Evolutionary conservation across 1,140 invertebrate species (phyloP).

Genomic region (Rhyzopertha dominica): DNA sequence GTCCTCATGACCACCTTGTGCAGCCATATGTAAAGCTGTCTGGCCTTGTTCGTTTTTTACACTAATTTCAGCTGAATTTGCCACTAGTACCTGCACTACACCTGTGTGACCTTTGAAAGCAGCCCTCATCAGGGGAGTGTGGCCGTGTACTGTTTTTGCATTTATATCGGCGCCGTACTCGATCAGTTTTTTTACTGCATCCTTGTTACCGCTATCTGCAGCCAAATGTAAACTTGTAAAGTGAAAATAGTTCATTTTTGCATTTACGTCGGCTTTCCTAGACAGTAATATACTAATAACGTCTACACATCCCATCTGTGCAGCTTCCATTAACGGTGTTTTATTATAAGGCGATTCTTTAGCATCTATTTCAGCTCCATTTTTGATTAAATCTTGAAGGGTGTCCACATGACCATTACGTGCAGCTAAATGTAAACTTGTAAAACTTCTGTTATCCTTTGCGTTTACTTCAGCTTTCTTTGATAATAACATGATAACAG

Average conservation of each 20-base stretch:
- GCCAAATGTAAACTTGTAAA: conserved; percentile 46
- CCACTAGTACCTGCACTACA: conserved; percentile 34
- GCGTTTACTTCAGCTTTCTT: conserved; percentile 13
- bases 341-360: conserved; percentile 11
- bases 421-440: conserved; percentile 28
- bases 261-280: conserved; percentile 19
- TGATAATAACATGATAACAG: conserved; percentile 10
- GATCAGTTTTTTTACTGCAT: conserved; percentile 19
- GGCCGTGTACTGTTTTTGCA: conserved; percentile 16
- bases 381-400: conserved; percentile 20
- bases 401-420: conserved; percentile 20
- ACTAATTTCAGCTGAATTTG: conserved; percentile 16
- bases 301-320: conserved; percentile 13
- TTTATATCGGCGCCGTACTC: conserved; percentile 17
- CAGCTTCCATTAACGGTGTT: conserved; percentile 48
- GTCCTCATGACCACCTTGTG: too few species aligned
- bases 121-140: conserved; percentile 26
- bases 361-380: conserved; percentile 22
- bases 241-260: conserved; percentile 8
- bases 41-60: conserved; percentile 11
- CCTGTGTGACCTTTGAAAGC: conserved; percentile 65
- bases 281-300: conserved; percentile 18
- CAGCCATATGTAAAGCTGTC: conserved; percentile 49
- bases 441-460: conserved; percentile 11
- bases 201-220: conserved; percentile 15